phyloP scores from a whole-genome alignment of 2,113 vertebrate genomes.

The Genyomyrus donnyi region DNA sequence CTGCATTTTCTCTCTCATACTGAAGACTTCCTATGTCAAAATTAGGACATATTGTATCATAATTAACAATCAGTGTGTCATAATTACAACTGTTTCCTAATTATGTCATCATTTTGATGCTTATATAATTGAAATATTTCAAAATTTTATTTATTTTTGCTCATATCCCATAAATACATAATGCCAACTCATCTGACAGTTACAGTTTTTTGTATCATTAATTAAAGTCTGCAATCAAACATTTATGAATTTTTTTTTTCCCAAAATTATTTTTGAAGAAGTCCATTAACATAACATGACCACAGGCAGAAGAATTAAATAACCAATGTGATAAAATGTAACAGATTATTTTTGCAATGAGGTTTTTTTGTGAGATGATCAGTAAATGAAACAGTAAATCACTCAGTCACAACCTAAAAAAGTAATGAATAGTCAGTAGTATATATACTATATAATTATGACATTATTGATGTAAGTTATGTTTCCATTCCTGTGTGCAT shows the following conservation, averaged over 20 bases:
- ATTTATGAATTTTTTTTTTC: neutral
- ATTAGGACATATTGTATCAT: neutral
- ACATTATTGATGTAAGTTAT: neutral
- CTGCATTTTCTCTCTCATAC: neutral
- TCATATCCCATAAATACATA: neutral
- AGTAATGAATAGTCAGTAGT: neutral
- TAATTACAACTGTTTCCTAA: neutral
- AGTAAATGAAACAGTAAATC: neutral
- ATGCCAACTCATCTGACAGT: neutral
- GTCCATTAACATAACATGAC: neutral
- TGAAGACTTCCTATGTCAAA: neutral
- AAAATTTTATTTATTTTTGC: neutral
- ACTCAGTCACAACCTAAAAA: neutral
- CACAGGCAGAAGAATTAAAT: neutral
- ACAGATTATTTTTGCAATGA: neutral
- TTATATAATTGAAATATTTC: neutral
- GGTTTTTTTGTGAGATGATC: neutral
- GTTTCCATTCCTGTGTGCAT: neutral
- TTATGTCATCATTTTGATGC: neutral
- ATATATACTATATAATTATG: neutral
- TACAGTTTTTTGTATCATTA: neutral
- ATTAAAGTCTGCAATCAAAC: neutral
- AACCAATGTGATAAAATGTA: neutral
- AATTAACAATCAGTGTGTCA: neutral
- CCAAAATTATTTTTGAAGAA: neutral